Evolutionary conservation across 2,797 vertebrate species (phyloP).

Genomic region (Vireo griseus): DNA sequence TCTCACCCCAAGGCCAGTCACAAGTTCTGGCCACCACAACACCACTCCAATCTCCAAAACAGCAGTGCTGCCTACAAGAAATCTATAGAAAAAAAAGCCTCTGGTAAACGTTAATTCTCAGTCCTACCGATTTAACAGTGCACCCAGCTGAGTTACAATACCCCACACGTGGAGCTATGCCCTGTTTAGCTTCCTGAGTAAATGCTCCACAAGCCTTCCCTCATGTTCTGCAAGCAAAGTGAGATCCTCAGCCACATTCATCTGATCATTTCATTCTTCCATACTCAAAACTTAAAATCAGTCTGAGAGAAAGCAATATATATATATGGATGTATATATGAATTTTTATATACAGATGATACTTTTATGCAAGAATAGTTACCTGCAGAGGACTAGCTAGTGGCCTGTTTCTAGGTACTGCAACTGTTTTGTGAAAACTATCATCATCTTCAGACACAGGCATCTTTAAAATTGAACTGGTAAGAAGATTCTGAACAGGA

Average conservation of each 20-base stretch:
- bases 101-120: rapidly evolving
- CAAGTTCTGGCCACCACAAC: not conserved
- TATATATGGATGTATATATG: not conserved
- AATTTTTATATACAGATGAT: not conserved
- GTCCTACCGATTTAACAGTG: not conserved
- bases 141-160: not conserved
- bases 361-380: constrained; percentile 30
- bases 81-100: not conserved
- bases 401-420: constrained; percentile 84
- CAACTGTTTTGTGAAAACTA: constrained; percentile 83
- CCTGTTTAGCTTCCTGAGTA: not conserved
- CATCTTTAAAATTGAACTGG: constrained; percentile 89
- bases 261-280: not conserved
- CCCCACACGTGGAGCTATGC: rapidly evolving
- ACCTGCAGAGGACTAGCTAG: constrained; percentile 77
- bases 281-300: not conserved
- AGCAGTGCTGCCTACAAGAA: not conserved
- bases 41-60: not conserved
- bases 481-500: constrained; percentile 86
- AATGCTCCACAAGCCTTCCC: not conserved
- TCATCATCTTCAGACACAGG: constrained; percentile 84
- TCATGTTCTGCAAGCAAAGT: not conserved
- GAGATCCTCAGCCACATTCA: not conserved
- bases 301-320: not conserved
- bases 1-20: not conserved